A percentile compares a stretch with the other conserved stretches of the same genome.
phyloP scores from a whole-genome alignment of 2,797 vertebrate species.

The Microchirus variegatus region DNA sequence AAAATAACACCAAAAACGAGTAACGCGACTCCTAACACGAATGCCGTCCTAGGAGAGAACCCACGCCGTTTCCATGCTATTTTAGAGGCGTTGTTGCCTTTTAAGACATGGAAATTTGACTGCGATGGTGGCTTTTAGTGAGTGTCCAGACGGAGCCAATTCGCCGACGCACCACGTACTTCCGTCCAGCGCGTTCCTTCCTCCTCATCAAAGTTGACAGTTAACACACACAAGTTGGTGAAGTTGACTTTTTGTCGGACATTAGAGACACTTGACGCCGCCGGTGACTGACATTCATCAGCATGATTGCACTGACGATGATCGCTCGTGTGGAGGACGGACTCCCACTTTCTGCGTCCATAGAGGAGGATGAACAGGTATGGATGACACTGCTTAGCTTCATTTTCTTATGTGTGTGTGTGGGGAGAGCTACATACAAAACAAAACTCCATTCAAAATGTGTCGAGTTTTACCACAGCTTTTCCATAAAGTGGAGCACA shows the following conservation, averaged over 20 bases:
- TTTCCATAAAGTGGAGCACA: too few species aligned
- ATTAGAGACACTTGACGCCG: background rate
- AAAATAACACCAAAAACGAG: background rate
- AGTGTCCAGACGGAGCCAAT: constrained; percentile 54
- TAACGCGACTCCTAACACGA: rapidly evolving
- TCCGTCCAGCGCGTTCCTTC: constrained; percentile 64
- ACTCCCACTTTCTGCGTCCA: constrained; percentile 89
- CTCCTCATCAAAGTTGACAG: constrained; percentile 49
- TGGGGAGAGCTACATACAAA: background rate
- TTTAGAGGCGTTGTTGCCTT: background rate
- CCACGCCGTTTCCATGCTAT: background rate
- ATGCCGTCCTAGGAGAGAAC: background rate
- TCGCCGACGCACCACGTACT: constrained; percentile 46
- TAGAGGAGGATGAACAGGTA: constrained; percentile 95
- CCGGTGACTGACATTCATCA: background rate
- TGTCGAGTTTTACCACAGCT: too few species aligned
- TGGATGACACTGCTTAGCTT: constrained; percentile 17
- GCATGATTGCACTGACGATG: constrained; percentile 89
- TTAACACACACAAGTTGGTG: constrained; percentile 1
- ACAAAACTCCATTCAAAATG: background rate
- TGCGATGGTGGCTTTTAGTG: background rate
- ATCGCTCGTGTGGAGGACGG: constrained; percentile 90
- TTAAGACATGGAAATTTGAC: constrained; percentile 14
- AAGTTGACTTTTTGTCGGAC: background rate
- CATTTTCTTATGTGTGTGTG: background rate